These are phyloP conservation scores for Tyto alba DNA, from an alignment of 2,113 vertebrate species.

Conservation along the genomic window DNA sequence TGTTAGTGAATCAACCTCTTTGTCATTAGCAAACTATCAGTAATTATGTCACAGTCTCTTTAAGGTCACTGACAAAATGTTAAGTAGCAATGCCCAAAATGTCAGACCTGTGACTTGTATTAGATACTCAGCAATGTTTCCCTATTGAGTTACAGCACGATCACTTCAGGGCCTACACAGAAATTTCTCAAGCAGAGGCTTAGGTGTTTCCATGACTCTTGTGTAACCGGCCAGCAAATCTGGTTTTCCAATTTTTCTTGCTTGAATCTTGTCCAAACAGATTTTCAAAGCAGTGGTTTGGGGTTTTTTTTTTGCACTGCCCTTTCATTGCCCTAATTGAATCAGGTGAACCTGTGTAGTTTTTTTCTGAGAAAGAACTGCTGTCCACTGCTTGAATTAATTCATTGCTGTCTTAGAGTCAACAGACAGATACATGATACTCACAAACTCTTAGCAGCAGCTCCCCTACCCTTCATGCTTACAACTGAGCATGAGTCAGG, in stretches of 20 bases:
- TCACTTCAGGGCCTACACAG: background rate
- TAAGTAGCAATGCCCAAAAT: background rate
- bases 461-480: background rate
- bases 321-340: background rate
- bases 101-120: background rate
- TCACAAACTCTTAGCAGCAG: background rate
- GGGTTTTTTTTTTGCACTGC: background rate
- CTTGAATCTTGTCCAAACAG: background rate
- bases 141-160: fast-evolving
- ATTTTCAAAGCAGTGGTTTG: background rate
- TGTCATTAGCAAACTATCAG: background rate
- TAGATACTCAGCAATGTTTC: background rate
- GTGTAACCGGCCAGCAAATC: background rate
- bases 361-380: background rate
- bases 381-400: background rate
- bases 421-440: background rate
- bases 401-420: background rate
- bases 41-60: background rate
- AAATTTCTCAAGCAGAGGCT: background rate
- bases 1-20: background rate
- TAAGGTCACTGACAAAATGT: background rate
- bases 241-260: background rate
- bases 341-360: background rate
- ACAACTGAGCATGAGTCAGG: background rate
- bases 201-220: background rate